A percentile compares a stretch with the other conserved stretches of the same genome.
Conservation (phyloP, 2,888 invertebrate genomes). For the Ctena decussata region DNA sequence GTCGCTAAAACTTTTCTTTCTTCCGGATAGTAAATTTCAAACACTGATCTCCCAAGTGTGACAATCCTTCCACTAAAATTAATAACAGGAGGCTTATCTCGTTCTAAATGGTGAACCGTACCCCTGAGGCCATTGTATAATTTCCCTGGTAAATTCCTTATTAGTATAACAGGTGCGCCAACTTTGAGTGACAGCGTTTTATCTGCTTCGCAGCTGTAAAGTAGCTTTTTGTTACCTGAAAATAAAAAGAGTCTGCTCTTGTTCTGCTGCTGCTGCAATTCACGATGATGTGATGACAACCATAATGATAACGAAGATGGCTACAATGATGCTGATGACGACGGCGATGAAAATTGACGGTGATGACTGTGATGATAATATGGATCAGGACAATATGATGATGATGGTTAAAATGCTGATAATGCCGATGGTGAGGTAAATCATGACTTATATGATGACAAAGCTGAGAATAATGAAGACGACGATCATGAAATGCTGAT, state of each 20-base stretch:
- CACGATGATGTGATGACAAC: too few relatives aligned
- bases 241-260: background rate
- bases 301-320: too few relatives aligned
- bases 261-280: too few relatives aligned
- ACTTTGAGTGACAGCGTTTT: background rate
- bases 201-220: background rate
- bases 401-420: too few relatives aligned
- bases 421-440: too few relatives aligned
- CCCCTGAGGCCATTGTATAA: background rate
- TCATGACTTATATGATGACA: too few relatives aligned
- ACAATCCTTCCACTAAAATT: slow-evolving; percentile 8
- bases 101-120: background rate
- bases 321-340: too few relatives aligned
- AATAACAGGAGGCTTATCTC: background rate
- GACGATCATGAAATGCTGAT: too few relatives aligned
- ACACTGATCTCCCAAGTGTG: background rate
- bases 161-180: background rate
- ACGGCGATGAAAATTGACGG: too few relatives aligned
- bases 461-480: too few relatives aligned
- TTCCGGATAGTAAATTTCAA: slow-evolving; percentile 13
- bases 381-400: too few relatives aligned
- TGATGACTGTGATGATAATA: too few relatives aligned
- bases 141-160: background rate
- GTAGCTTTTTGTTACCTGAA: background rate
- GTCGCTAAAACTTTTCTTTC: background rate